Percentiles rank a stretch among this genome's conserved stretches.
Conservation (phyloP, 2,797 vertebrate genomes). For the Schizopygopsis pylzovi region DNA sequence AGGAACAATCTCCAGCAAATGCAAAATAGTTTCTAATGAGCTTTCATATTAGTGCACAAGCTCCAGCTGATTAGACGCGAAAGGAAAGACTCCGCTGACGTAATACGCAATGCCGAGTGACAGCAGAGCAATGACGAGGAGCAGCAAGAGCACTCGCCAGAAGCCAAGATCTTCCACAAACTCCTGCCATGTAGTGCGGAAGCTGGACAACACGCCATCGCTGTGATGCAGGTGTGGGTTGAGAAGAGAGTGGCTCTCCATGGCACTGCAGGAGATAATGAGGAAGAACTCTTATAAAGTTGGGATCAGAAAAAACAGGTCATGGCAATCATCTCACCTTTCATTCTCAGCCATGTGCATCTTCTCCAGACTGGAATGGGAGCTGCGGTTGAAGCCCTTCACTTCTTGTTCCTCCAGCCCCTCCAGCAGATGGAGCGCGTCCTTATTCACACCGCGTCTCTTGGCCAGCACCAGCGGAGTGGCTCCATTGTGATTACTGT, state of each 20-base stretch:
- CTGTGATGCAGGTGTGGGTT: constrained; percentile 86
- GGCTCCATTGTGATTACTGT: constrained; percentile 88
- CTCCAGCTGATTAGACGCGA: constrained; percentile 87
- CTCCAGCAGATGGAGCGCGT: constrained; percentile 85
- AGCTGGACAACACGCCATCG: constrained; percentile 87
- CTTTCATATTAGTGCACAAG: constrained; percentile 76
- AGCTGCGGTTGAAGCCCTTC: constrained; percentile 87
- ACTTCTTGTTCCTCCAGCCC: constrained; percentile 88
- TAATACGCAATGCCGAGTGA: constrained; percentile 89
- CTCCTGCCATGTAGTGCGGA: constrained; percentile 88
- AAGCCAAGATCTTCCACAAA: constrained; percentile 90
- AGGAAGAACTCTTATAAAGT: not conserved
- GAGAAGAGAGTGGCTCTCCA: constrained; percentile 91
- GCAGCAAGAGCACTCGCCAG: constrained; percentile 85
- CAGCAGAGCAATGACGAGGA: constrained; percentile 85
- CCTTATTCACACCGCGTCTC: constrained; percentile 86
- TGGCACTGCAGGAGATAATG: constrained; percentile 74
- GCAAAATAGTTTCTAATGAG: not conserved
- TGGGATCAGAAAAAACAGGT: not conserved
- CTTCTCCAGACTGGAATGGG: constrained; percentile 85
- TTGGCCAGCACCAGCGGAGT: constrained; percentile 87
- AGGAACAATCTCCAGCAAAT: constrained; percentile 3
- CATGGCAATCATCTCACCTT: constrained; percentile 71
- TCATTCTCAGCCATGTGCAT: constrained; percentile 87
- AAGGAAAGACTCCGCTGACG: constrained; percentile 87